These are phyloP conservation scores for Tetragonisca angustula DNA, from an alignment of 2,888 invertebrate species.

Conservation along the genomic window DNA sequence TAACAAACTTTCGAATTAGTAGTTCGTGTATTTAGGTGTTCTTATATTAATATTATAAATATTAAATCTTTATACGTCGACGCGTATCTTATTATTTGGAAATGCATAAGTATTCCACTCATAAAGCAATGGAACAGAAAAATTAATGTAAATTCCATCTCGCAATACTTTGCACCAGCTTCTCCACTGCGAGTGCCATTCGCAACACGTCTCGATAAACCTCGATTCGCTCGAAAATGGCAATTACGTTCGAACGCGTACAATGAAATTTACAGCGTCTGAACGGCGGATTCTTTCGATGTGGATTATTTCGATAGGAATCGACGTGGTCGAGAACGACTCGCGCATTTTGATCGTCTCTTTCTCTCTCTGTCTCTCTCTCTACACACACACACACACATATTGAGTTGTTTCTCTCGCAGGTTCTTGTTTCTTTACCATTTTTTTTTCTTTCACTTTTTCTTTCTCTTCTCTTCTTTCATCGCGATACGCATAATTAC, in stretches of 20 bases:
- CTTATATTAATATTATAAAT: too few species aligned
- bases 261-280: neutral
- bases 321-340: conserved; percentile 29
- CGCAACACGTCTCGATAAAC: neutral
- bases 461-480: conserved; percentile 5
- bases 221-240: neutral
- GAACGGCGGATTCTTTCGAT: neutral
- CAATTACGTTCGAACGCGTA: conserved; percentile 1
- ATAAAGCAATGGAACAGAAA: neutral
- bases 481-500: conserved; percentile 54
- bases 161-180: too few species aligned
- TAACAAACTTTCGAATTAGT: too few species aligned
- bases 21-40: too few species aligned
- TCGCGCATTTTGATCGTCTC: conserved; percentile 29
- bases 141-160: neutral
- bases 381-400: neutral
- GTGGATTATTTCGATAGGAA: conserved; percentile 20
- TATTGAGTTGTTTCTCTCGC: conserved; percentile 34
- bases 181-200: neutral
- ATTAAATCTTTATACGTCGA: neutral
- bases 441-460: neutral
- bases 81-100: neutral
- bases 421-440: neutral
- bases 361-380: too few species aligned
- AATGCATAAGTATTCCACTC: neutral